Conservation (phyloP, 1,140 invertebrate genomes). For the Heliothis subflexa region DNA sequence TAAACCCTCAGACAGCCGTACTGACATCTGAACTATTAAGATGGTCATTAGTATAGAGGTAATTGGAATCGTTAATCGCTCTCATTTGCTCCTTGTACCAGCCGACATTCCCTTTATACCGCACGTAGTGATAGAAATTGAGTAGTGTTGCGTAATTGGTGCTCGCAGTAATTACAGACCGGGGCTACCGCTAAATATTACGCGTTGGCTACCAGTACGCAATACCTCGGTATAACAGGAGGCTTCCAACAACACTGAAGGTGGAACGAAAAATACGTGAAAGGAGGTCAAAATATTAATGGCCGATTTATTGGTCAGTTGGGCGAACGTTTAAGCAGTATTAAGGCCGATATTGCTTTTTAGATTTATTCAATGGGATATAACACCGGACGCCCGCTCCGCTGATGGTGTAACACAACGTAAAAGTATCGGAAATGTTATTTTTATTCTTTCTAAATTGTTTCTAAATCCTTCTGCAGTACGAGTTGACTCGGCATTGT, state of each 20-base stretch:
- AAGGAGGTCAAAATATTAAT: conserved; percentile 5
- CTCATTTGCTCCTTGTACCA: neutral
- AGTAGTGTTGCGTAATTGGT: conserved; percentile 53
- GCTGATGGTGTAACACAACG: neutral
- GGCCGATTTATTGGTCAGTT: conserved; percentile 10
- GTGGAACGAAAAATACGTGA: too few relatives aligned
- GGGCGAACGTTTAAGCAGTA: neutral
- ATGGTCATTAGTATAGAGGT: neutral
- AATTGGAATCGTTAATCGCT: conserved; percentile 5
- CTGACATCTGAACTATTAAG: neutral
- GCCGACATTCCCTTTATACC: conserved; percentile 8
- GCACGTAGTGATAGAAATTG: conserved; percentile 54
- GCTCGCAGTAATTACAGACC: conserved; percentile 47
- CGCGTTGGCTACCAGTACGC: neutral
- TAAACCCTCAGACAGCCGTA: neutral
- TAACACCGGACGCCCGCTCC: neutral
- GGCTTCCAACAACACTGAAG: too few relatives aligned
- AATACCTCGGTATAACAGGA: neutral
- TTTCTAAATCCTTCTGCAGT: neutral
- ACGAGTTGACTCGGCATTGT: neutral
- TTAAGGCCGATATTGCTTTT: conserved; percentile 8
- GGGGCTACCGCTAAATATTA: conserved; percentile 18
- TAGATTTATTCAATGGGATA: conserved; percentile 26
- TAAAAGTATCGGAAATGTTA: neutral
- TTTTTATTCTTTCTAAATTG: neutral